Conservation (phyloP, 2,888 invertebrate species). For the Sminthurinus aureus region DNA sequence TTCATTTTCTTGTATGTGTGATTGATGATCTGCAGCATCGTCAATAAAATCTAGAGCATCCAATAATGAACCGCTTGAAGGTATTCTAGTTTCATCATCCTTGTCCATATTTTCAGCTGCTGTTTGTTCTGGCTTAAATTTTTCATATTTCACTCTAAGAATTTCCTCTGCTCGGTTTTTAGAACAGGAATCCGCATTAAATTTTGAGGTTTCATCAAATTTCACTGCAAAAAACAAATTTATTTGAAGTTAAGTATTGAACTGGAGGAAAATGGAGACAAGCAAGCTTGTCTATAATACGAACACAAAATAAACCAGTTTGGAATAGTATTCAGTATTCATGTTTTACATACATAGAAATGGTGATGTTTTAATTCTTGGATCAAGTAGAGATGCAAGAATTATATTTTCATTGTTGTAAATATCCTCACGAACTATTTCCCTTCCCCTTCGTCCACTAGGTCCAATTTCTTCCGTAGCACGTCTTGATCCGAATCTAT, state of each 20-base stretch:
- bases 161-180: too few species aligned
- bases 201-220: neutral
- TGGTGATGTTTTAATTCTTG: constrained; percentile 9
- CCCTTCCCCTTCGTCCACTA: neutral
- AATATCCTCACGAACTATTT: neutral
- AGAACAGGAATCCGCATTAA: neutral
- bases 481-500: neutral
- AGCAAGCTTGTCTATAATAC: too few species aligned
- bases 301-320: too few species aligned
- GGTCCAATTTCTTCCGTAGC: neutral
- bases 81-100: neutral
- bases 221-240: neutral
- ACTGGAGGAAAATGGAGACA: too few species aligned
- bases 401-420: constrained; percentile 8
- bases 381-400: constrained; percentile 2
- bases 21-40: neutral
- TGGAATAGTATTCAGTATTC: too few species aligned
- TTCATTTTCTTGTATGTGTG: neutral
- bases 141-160: too few species aligned
- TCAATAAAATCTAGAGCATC: neutral
- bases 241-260: too few species aligned
- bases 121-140: neutral
- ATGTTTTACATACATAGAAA: neutral
- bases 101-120: neutral
- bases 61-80: neutral